These are phyloP conservation scores for Coelinius sp. DNA, from an alignment of 2,888 invertebrate genomes.

Conservation along the genomic window DNA sequence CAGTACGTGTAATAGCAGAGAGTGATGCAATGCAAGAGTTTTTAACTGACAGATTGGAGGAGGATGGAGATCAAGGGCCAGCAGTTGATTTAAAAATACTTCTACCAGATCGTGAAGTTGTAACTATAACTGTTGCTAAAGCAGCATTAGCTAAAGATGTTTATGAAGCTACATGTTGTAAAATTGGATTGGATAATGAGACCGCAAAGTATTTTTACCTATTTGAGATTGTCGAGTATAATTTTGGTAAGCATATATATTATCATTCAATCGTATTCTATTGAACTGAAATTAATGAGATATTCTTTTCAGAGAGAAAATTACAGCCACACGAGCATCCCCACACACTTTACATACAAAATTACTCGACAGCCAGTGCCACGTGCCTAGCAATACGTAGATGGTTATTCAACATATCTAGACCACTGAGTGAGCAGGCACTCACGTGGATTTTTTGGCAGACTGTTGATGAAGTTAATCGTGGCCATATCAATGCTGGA, in stretches of 20 bases:
- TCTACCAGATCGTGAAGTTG: constrained; percentile 91
- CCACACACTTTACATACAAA: constrained; percentile 98
- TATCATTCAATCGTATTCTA: neutral
- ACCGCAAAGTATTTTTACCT: constrained; percentile 93
- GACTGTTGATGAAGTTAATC: constrained; percentile 96
- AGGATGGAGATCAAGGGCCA: constrained; percentile 82
- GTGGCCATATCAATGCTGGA: constrained; percentile 91
- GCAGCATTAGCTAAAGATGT: constrained; percentile 93
- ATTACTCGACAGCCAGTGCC: constrained; percentile 97
- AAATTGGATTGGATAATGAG: constrained; percentile 85
- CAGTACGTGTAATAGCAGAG: constrained; percentile 97
- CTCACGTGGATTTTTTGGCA: constrained; percentile 92
- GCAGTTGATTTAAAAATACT: constrained; percentile 85
- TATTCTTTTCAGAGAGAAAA: constrained; percentile 84
- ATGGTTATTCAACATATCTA: constrained; percentile 86
- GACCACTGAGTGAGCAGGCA: constrained; percentile 80
- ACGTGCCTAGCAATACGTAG: constrained; percentile 92
- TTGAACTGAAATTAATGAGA: neutral
- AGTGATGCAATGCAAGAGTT: constrained; percentile 98
- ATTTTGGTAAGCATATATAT: constrained; percentile 88
- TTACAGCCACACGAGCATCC: constrained; percentile 94
- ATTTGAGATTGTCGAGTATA: constrained; percentile 97
- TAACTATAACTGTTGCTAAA: constrained; percentile 89
- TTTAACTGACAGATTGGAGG: constrained; percentile 88
- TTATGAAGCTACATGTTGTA: constrained; percentile 88